Evolutionary conservation across 2,797 vertebrate species (phyloP).

Genomic region (Falco novaeseelandiae): DNA sequence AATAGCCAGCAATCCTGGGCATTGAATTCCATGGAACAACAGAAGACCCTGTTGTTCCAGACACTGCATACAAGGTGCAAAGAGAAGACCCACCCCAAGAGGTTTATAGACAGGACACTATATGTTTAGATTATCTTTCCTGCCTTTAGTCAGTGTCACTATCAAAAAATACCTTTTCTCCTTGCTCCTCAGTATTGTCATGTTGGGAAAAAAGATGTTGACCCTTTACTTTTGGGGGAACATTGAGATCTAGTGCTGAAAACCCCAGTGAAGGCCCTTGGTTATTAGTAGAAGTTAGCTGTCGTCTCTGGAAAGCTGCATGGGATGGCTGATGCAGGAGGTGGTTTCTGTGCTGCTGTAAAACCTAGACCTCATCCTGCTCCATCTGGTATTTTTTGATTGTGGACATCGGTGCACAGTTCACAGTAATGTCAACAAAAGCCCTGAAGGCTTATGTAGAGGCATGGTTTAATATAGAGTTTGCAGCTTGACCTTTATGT

Average conservation of each 20-base stretch:
- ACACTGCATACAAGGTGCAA: background rate
- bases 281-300: background rate
- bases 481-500: constrained; percentile 40
- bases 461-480: constrained; percentile 38
- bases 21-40: too few species aligned
- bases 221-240: background rate
- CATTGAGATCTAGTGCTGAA: background rate
- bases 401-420: background rate
- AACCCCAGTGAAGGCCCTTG: background rate
- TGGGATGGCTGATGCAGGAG: background rate
- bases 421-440: constrained; percentile 42
- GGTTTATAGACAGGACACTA: background rate
- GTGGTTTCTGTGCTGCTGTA: background rate
- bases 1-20: background rate
- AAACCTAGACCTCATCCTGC: background rate
- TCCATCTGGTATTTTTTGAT: constrained; percentile 15
- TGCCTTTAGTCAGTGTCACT: background rate
- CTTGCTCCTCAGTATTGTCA: background rate
- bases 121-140: background rate
- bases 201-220: background rate
- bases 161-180: background rate
- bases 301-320: background rate
- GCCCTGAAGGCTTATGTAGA: constrained; percentile 41
- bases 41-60: background rate
- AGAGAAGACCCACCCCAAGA: background rate